Evolutionary conservation across 2,797 vertebrate genomes (phyloP).

Genomic region (Myotis vivesi): DNA sequence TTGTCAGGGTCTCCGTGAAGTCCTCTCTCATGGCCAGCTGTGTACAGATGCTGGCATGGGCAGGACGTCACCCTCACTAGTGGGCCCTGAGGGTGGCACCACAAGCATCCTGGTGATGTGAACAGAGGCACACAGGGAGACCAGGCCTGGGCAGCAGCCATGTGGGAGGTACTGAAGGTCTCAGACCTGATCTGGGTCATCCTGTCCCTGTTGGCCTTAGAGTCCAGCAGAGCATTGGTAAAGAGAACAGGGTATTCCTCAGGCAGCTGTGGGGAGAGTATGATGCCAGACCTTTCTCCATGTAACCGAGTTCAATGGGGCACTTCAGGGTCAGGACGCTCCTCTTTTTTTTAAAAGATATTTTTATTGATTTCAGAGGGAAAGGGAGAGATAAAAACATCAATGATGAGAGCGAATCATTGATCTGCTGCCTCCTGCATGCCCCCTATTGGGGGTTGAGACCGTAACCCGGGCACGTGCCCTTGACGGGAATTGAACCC

Average conservation of each 20-base stretch:
- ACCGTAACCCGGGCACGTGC: too few relatives aligned
- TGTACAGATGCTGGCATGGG: background rate
- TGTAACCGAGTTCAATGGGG: background rate
- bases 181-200: background rate
- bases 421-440: too few relatives aligned
- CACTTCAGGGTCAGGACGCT: background rate
- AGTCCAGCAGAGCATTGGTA: background rate
- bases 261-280: background rate
- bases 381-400: too few relatives aligned
- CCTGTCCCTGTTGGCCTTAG: background rate
- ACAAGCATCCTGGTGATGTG: background rate
- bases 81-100: background rate
- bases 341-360: background rate
- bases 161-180: fast-evolving
- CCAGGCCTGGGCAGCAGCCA: background rate
- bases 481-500: too few relatives aligned
- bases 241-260: background rate
- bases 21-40: background rate
- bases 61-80: background rate
- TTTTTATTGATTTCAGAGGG: too few relatives aligned
- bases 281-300: background rate
- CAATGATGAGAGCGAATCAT: too few relatives aligned
- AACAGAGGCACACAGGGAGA: background rate
- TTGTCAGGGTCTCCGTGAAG: background rate
- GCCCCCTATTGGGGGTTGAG: too few relatives aligned